Base-by-base conservation (phyloP, 2,888 invertebrate species). In the Oligia fasciuncula region DNA sequence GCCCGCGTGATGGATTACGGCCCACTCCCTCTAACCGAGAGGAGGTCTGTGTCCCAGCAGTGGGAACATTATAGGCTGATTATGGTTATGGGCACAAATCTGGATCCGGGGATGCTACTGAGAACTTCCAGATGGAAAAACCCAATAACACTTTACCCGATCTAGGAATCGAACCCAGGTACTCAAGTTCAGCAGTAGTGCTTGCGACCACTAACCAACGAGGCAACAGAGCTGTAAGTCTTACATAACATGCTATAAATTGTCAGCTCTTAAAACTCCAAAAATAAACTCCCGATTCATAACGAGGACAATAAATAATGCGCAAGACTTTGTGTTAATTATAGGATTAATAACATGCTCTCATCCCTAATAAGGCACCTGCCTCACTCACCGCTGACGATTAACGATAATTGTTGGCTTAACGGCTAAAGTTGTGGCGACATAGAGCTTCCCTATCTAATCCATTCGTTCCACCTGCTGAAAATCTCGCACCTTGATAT, bases 261-360 rank as follows among this genome's bases (percentile, higher is more conserved):
- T 29, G 29, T 60, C 46, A 54, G 43, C 54, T 51, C 11, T 66
- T 23, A 49, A 29, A 14, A 63, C 6, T 40, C 40, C 14, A 40
- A 70, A 70, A 71, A 66, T 63, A 72, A 60, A 73, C 46, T 63
- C 43, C 19, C 13, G 19, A 57, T 63, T 49, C 17, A 81, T 81
- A 85, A 85, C 77, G 72, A 73, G 69, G 13, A 63, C 57, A 66
- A 63, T 81, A 85, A 81, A 72, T 81, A 78, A 81, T 70, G 43
- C 51, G 19, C 65, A 40, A 60, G 72, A 77, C 29, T 80, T 79
- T 73, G 43, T 73, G 9, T 70, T 81, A 72, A 78, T 84, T 81
- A 70, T 60, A 1, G 66, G 40, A 77, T 68, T 76, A 83, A 80
- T 75, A 80, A 70, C 49, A 76, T 77, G 66, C 81, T 75, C 29